Conservation (phyloP, 2,797 vertebrate genomes). For the Myiothlypis chrysogaster region DNA sequence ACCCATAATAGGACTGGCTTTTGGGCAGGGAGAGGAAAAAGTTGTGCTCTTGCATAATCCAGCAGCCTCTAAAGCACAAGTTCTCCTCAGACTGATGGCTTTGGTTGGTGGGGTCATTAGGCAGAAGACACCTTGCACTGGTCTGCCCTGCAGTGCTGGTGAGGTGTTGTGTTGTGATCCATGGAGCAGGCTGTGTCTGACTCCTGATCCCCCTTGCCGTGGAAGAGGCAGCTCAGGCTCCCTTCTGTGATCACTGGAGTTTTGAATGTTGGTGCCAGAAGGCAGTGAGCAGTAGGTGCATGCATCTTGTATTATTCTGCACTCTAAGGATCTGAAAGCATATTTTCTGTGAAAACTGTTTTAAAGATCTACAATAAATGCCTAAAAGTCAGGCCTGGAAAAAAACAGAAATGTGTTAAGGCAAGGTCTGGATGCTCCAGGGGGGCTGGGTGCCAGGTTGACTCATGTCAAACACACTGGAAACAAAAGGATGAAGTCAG, state of each 20-base stretch:
- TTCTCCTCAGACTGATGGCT: not conserved
- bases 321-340: not conserved
- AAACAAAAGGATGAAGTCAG: not conserved
- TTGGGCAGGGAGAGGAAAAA: not conserved
- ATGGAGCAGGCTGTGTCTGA: fast-evolving
- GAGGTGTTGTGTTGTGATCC: fast-evolving
- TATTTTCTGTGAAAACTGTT: not conserved
- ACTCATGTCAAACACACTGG: not conserved
- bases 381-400: not conserved
- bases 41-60: not conserved
- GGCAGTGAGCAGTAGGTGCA: not conserved
- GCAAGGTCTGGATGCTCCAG: not conserved
- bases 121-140: not conserved
- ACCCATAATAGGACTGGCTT: not conserved
- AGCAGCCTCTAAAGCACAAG: not conserved
- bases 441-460: not conserved
- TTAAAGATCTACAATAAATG: not conserved
- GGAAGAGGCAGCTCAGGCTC: not conserved
- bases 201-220: not conserved
- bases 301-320: not conserved
- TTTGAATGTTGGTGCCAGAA: not conserved
- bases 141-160: not conserved
- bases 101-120: not conserved
- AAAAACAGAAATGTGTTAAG: not conserved
- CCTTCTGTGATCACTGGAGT: not conserved